Percentiles rank a stretch among this genome's conserved stretches.
These are phyloP conservation scores for Nyctibius bracteatus DNA, from an alignment of 2,113 vertebrate species.

Conservation along the genomic window DNA sequence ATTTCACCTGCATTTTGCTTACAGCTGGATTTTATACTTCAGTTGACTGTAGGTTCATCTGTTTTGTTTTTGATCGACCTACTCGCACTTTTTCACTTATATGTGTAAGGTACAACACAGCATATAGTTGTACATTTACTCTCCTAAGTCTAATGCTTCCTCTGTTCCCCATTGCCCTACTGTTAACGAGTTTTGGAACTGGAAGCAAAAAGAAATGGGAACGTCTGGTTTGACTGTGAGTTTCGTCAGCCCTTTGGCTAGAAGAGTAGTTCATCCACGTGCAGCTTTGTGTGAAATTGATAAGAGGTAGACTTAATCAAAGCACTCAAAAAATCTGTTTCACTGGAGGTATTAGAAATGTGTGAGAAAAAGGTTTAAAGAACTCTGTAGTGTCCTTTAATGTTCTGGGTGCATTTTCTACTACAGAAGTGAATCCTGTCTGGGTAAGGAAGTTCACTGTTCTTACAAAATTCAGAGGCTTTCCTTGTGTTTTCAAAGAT, in stretches of 20 bases:
- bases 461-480: background rate
- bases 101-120: background rate
- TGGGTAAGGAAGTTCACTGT: background rate
- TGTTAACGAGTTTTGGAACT: background rate
- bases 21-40: background rate
- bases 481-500: background rate
- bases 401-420: background rate
- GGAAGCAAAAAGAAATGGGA: background rate
- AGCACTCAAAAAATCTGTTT: background rate
- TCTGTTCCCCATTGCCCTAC: background rate
- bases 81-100: accelerated
- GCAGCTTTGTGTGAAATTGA: constrained; percentile 12
- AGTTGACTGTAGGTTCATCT: background rate
- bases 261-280: background rate
- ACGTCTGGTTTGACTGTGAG: background rate
- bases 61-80: background rate
- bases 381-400: background rate
- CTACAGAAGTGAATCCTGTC: background rate
- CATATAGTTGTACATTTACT: background rate
- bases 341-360: background rate
- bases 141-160: background rate
- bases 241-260: background rate
- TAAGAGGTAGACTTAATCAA: constrained; percentile 4
- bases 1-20: background rate
- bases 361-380: background rate